Conservation (phyloP, 92 coral and sea anemone genomes). For the Parazoanthus atlanticus region DNA sequence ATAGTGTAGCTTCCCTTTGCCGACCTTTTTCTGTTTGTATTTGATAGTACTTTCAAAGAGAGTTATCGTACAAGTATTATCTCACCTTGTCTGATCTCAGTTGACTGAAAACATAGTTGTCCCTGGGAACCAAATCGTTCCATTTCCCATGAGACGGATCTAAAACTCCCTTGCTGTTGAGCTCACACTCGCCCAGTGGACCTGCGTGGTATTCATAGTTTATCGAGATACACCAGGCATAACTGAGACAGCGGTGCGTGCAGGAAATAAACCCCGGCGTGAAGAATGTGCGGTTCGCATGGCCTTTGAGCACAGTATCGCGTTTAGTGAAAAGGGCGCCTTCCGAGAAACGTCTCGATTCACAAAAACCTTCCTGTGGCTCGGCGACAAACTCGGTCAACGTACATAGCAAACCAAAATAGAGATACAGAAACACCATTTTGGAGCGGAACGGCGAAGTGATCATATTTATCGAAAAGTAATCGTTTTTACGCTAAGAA, state of each 20-base stretch:
- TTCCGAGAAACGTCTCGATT: background rate
- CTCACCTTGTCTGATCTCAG: slow-evolving; percentile 26
- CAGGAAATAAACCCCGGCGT: background rate
- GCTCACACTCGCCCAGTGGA: slow-evolving; percentile 3
- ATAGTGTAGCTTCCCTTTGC: too few species aligned
- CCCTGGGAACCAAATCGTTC: background rate
- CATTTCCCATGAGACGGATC: background rate
- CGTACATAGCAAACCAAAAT: background rate
- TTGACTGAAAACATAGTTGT: slow-evolving; percentile 26
- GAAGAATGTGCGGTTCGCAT: background rate
- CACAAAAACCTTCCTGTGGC: slow-evolving; percentile 9
- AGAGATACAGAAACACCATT: background rate
- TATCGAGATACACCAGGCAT: slow-evolving; percentile 26
- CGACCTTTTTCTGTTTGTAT: too few species aligned
- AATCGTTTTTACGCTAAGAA: too few species aligned
- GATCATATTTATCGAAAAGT: background rate
- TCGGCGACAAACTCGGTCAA: background rate
- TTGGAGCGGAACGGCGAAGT: background rate
- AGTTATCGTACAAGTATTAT: too few species aligned
- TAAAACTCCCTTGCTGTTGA: slow-evolving; percentile 7
- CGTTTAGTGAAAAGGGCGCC: slow-evolving; percentile 20
- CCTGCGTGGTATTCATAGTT: slow-evolving; percentile 10
- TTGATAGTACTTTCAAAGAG: too few species aligned
- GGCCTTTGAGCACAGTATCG: background rate
- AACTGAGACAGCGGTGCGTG: slow-evolving; percentile 25